Base-by-base conservation (phyloP, 2,888 invertebrate species). In the Hymenopus coronatus region DNA sequence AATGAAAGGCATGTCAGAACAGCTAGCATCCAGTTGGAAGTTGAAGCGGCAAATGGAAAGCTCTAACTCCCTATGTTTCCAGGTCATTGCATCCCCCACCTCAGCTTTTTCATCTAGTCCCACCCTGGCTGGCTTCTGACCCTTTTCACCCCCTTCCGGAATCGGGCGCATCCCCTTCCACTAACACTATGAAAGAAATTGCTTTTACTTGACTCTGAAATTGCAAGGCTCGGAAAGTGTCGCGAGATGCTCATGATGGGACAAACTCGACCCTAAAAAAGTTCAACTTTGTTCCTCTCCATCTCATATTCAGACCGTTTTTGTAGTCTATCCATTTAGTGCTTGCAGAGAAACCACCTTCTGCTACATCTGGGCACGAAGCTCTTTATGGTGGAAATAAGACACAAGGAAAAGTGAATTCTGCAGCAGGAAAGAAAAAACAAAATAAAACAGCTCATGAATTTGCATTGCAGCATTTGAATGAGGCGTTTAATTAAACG, bases 141-240 rank as follows among this genome's bases (percentile, higher is more conserved):
- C 54, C 54, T 25, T 20, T 70, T 70, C 54, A 70, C 54, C 54
- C 25, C 54, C 54, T 46, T 46, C 46, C 46, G 46, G 46, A 46
- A 46, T 46, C 46, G 46, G 46, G 46, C 46, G 30, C 82, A n/a
- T 28, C 82, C 82, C 25, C 85, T n/a, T 28, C n/a, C n/a, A 40
- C 40, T n/a, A 15, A 28, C 81, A 7, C 86, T 46, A 86, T 81
- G 85, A 88, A 88, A 88, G 88, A 88, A 88, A 88, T 88, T 88
- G 88, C 88, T 88, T 88, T 88, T 85, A 88, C 85, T 88, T 88
- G 88, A 88, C 88, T 88, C 85, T 85, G 88, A 85, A 85, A 85
- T 85, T 88, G 84, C 70, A 86, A 28, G 86, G 54, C 86, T 30
- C 70, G 28, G 20, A 81, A 86, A 70, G 87, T 87, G 82, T 81